These are phyloP conservation scores for Neolamprologus toae DNA, from an alignment of 2,113 vertebrate genomes.

Conservation along the genomic window DNA sequence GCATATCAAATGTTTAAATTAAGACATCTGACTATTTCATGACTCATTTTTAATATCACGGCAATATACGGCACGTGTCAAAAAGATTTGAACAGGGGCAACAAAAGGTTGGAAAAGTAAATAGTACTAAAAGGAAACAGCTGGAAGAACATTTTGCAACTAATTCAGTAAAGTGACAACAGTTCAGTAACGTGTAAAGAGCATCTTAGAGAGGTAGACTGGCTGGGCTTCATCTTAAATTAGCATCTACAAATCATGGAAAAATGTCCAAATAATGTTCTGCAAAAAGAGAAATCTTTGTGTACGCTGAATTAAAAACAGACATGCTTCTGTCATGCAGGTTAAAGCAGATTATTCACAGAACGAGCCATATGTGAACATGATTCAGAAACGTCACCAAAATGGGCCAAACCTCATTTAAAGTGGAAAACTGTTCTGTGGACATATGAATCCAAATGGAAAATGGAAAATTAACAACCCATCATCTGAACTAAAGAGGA, in stretches of 20 bases:
- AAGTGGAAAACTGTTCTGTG: background rate
- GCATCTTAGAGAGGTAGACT: background rate
- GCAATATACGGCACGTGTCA: background rate
- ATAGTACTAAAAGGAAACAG: background rate
- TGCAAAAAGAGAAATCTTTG: background rate
- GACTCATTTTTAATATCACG: background rate
- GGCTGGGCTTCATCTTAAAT: background rate
- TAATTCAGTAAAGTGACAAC: background rate
- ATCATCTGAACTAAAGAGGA: background rate
- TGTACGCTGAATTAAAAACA: background rate
- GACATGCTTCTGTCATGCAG: background rate
- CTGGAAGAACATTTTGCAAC: background rate
- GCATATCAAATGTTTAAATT: background rate
- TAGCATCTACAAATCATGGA: background rate
- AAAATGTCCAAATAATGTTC: background rate
- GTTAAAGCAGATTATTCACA: background rate
- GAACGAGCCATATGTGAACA: background rate
- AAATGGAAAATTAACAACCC: background rate
- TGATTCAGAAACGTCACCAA: background rate
- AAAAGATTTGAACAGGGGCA: background rate
- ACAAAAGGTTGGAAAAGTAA: background rate
- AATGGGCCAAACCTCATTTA: background rate
- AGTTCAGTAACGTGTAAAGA: background rate
- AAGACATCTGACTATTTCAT: background rate
- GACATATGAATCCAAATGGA: background rate